Conservation (phyloP, 1,140 invertebrate genomes). For the Proctacanthus coquilletti region DNA sequence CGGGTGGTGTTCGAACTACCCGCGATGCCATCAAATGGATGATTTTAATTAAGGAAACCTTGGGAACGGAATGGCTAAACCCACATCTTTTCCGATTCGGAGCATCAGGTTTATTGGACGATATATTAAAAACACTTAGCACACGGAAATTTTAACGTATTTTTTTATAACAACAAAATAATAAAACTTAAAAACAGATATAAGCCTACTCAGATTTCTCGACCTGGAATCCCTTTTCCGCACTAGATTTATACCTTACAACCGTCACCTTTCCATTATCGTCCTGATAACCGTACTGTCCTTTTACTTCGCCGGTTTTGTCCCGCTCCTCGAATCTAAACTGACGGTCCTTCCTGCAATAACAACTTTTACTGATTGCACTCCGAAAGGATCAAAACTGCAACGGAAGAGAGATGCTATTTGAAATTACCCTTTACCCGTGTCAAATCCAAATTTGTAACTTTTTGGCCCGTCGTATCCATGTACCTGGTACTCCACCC, state of each 20-base stretch:
- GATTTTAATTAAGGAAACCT: slow-evolving; percentile 63
- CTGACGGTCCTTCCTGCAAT: slow-evolving; percentile 57
- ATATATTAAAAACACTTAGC: slow-evolving; percentile 61
- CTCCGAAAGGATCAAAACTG: neutral
- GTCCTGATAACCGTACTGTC: slow-evolving; percentile 71
- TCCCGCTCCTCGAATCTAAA: slow-evolving; percentile 68
- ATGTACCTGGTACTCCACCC: slow-evolving; percentile 38
- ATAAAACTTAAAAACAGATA: too few species aligned
- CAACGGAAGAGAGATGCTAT: slow-evolving; percentile 1
- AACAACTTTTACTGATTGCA: slow-evolving; percentile 1
- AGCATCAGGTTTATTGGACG: slow-evolving; percentile 73
- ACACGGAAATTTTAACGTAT: too few species aligned
- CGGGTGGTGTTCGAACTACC: slow-evolving; percentile 84
- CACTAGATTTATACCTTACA: slow-evolving; percentile 60
- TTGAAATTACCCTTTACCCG: slow-evolving; percentile 58
- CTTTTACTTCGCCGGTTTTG: slow-evolving; percentile 57
- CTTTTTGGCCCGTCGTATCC: slow-evolving; percentile 67
- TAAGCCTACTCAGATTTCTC: too few species aligned
- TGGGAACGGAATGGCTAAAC: slow-evolving; percentile 77
- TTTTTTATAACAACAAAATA: too few species aligned
- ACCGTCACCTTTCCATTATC: slow-evolving; percentile 60
- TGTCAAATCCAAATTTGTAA: slow-evolving; percentile 77
- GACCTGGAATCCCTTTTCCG: slow-evolving; percentile 50
- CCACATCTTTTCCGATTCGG: slow-evolving; percentile 83
- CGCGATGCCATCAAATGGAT: slow-evolving; percentile 80